These are phyloP conservation scores for Orchesella cincta DNA, from an alignment of 1,140 invertebrate genomes.

Conservation along the genomic window DNA sequence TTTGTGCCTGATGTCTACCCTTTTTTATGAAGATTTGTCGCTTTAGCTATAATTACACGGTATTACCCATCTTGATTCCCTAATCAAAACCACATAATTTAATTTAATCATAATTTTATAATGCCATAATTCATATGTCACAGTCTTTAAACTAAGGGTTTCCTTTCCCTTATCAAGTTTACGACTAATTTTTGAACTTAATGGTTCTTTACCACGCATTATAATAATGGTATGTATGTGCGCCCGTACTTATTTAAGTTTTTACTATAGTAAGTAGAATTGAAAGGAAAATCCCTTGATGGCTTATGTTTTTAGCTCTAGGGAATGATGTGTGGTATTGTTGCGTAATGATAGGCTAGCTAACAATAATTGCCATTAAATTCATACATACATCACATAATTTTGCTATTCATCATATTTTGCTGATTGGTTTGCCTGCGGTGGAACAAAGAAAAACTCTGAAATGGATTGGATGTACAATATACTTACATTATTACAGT, in stretches of 20 bases:
- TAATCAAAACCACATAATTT: conserved; percentile 10
- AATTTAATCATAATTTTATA: neutral
- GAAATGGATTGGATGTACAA: too few species aligned
- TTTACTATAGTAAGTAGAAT: neutral
- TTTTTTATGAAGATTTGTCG: too few species aligned
- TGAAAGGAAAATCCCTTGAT: neutral
- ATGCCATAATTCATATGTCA: neutral
- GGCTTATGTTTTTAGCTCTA: neutral
- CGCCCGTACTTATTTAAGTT: neutral
- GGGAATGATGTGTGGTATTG: neutral
- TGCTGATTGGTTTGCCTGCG: neutral
- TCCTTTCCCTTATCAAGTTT: too few species aligned
- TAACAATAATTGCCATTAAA: neutral
- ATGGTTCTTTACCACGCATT: too few species aligned
- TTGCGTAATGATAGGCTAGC: neutral
- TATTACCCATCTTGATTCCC: too few species aligned
- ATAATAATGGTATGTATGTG: neutral
- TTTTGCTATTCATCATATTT: neutral
- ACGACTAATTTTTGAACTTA: too few species aligned
- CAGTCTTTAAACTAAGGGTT: too few species aligned
- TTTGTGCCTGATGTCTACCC: too few species aligned
- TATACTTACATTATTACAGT: too few species aligned
- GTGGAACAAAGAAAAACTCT: too few species aligned
- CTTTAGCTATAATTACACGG: too few species aligned
- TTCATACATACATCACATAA: neutral